Base-by-base conservation (phyloP, 2,888 invertebrate genomes). In the Clanis bilineata region DNA sequence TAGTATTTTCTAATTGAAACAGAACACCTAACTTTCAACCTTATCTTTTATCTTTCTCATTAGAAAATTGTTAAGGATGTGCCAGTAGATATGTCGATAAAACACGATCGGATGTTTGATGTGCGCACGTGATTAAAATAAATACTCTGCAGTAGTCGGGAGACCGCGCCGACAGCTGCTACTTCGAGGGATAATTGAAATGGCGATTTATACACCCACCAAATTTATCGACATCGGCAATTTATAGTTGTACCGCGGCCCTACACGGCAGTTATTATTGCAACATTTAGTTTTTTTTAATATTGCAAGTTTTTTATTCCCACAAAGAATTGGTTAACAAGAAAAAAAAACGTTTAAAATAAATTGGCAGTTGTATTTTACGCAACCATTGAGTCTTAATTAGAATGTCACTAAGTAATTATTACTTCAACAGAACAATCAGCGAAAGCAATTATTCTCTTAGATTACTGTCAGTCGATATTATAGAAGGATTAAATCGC, bases 191-290 rank as follows among this genome's bases (percentile, higher is more conserved):
- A 86, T 91, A 91, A 90, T 91, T 91, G 90, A 91, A 90, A 90
- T 83, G 83, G 82, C 86, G 88, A 90, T 90, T 90, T 90, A 90
- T 90, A 84, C 79, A 80, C 84, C 79, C 84, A 85, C 89, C 88
- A 85, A 90, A 90, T 90, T 89, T 91, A 90, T 90, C 83, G 89
- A 88, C 85, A 85, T 74, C 71, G 71, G 73, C 83, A 78, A 90
- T 90, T 88, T 89, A 88, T 83, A 83, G 78, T 73, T 73, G 70
- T 73, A 73, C 71, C 70, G 65, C 72, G 65, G 70, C 73, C 72
- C 74, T 74, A 72, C 66, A 67, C 71, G 67, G 70, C 66, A 23
- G 38, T 56, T 38, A 56, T 56, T 56, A 56, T 56, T 39, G 39
- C 55, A 68, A 68, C 73, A 73, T 68, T 70, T 66, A 63, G 69